Base-by-base conservation (phyloP, 2,888 invertebrate genomes). In the Ichneumoninae sp. region DNA sequence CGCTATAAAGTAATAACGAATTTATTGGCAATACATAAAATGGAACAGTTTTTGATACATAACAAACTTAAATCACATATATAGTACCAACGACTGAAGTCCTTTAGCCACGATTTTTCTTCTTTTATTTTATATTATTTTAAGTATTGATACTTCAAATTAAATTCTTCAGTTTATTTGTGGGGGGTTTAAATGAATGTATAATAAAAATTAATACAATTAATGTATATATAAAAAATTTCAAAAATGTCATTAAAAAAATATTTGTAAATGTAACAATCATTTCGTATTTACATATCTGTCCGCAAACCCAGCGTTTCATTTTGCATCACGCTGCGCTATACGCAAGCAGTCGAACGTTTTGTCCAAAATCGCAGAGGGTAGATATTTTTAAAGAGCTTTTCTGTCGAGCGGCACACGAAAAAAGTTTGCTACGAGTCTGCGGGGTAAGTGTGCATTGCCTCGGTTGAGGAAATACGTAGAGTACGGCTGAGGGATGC, bases 371-470 rank as follows among this genome's bases (percentile, higher is more conserved):
- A 60, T 44, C 57, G 40, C 74, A 22, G 68, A 50, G 74, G 69
- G 60, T 81, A 30, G 30, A 63, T 69, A 50, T 81, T 69, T 81
- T 81, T 50, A 16, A 16, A 36, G 30, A 26, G 57, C 10, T 19
- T 47, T 52, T 81, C 66, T 76, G 36, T 13, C 52, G 26, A 36
- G 36, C 54, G 19, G 66, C 5, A 47, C 36, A 52, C 47, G 33
- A 30, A 68, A 74, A 74, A 63, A 81, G 40, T 75, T 75, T 30
- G 22, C 40, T 19, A 65, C 52, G 69, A 73, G 65, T 74, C 36
- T 7, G 66, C 57, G 60, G 60, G 69, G 76, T 76, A 71, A 66
- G 63, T 70, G 54, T 65, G 65, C 40, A 65, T 76, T 16, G 60
- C 7, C 63, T 30, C n/a, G 52, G 13, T 63, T 76, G 65, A 81